Evolutionary conservation across 2,113 vertebrate species (phyloP).

Genomic region (Stercorarius parasiticus): DNA sequence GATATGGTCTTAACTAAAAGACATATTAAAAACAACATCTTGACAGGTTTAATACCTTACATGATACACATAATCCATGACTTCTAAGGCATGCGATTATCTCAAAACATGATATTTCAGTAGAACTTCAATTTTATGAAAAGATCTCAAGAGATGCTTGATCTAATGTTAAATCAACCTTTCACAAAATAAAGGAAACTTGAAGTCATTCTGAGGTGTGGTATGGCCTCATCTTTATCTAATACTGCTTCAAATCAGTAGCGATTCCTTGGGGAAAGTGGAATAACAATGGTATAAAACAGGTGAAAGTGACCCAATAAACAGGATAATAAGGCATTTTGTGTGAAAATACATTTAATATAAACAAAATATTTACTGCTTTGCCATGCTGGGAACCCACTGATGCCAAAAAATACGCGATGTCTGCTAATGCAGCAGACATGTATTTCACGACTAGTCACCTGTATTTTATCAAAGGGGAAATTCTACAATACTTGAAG

Average conservation of each 20-base stretch:
- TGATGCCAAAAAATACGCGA: background rate
- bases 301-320: background rate
- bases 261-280: background rate
- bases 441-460: background rate
- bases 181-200: constrained; percentile 24
- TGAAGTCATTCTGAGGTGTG: background rate
- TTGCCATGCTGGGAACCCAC: background rate
- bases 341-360: background rate
- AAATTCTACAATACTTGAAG: background rate
- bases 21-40: constrained; percentile 40
- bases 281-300: background rate
- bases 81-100: constrained; percentile 33
- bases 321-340: background rate
- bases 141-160: constrained; percentile 17
- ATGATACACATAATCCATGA: constrained; percentile 32
- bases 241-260: background rate
- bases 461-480: background rate
- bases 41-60: constrained; percentile 47
- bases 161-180: constrained; percentile 46
- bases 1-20: constrained; percentile 43
- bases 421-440: background rate
- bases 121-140: constrained; percentile 24
- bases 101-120: constrained; percentile 42
- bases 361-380: background rate
- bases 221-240: background rate